These are phyloP conservation scores for Sciurus carolinensis DNA, from an alignment of 2,797 vertebrate genomes.

Conservation along the genomic window DNA sequence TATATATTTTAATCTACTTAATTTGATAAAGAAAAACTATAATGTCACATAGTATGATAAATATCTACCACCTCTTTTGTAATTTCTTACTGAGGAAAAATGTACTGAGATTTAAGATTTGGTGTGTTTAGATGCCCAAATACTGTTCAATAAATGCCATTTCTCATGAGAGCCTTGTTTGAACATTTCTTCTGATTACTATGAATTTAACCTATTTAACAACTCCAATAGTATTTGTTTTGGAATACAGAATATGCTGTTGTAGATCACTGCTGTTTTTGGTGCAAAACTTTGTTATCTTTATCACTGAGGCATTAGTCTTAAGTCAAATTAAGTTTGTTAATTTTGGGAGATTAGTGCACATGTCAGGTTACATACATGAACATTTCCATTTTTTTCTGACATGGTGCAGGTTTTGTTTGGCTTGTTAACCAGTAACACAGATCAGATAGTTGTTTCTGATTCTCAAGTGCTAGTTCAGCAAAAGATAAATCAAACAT, in stretches of 20 bases:
- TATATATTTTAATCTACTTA: constrained; percentile 56
- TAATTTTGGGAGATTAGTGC: not conserved
- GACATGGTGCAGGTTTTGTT: not conserved
- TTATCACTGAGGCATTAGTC: constrained; percentile 12
- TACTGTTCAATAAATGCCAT: constrained; percentile 14
- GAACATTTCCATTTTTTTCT: not conserved
- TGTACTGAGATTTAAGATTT: not conserved
- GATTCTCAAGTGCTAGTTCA: not conserved
- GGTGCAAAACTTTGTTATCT: not conserved
- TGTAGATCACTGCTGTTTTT: not conserved
- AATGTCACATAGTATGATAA: not conserved
- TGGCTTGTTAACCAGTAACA: not conserved
- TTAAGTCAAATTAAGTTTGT: constrained; percentile 28
- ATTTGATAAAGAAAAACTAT: constrained; percentile 48
- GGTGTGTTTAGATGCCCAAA: not conserved
- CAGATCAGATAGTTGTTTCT: not conserved
- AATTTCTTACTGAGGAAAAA: constrained; percentile 39
- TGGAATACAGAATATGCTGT: not conserved
- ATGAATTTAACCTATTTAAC: not conserved
- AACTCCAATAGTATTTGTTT: constrained; percentile 38
- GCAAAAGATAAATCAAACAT: not conserved
- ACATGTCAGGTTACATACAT: not conserved
- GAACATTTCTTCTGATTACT: constrained; percentile 48
- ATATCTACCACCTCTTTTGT: not conserved
- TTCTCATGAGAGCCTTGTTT: constrained; percentile 28